These are phyloP conservation scores for Tenrec ecaudatus DNA, from an alignment of 2,113 vertebrate species.

Conservation along the genomic window DNA sequence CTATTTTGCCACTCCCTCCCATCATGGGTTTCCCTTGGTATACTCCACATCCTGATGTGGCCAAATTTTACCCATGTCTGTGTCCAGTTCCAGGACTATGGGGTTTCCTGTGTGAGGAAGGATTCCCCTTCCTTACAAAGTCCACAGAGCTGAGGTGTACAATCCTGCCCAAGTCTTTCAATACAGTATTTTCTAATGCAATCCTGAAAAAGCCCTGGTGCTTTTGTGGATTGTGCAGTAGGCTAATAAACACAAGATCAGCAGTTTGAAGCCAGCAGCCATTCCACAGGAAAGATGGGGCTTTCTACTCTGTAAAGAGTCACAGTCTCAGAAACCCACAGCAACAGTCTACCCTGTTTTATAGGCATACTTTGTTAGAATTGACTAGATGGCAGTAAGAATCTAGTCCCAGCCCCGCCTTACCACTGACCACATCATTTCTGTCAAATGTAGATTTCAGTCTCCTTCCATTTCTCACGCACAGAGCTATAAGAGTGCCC, in stretches of 20 bases:
- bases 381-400: too few relatives aligned
- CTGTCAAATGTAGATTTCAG: too few relatives aligned
- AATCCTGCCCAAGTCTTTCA: neutral
- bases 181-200: too few relatives aligned
- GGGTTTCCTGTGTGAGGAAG: neutral
- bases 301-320: too few relatives aligned
- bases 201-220: too few relatives aligned
- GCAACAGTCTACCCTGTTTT: too few relatives aligned
- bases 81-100: neutral
- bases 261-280: too few relatives aligned
- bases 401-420: neutral
- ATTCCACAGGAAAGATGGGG: too few relatives aligned
- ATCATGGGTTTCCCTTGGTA: neutral
- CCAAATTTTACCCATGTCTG: neutral
- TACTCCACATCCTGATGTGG: neutral
- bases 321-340: too few relatives aligned
- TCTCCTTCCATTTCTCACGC: neutral
- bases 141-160: fast-evolving
- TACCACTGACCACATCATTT: fast-evolving
- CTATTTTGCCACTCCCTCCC: neutral
- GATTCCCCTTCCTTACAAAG: neutral
- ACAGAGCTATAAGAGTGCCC: neutral
- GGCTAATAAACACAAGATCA: too few relatives aligned
- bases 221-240: too few relatives aligned
- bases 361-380: too few relatives aligned